These are phyloP conservation scores for Anolis carolinensis DNA, from an alignment of 2,113 vertebrate genomes.

Conservation along the genomic window DNA sequence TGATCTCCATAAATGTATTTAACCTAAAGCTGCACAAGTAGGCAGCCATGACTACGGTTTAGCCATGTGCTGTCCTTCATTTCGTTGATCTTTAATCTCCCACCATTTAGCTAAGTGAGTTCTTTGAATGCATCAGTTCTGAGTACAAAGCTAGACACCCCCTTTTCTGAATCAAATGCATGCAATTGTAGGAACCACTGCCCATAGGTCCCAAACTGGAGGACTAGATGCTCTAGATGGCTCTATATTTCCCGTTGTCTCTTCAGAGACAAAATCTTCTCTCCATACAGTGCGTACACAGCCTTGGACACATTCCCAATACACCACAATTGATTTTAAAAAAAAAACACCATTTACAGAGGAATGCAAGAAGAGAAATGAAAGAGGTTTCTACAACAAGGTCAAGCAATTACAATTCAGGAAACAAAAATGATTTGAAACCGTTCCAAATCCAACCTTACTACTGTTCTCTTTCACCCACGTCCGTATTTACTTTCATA, in stretches of 20 bases:
- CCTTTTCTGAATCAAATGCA: background rate
- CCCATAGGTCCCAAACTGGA: background rate
- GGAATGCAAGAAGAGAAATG: background rate
- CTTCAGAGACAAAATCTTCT: background rate
- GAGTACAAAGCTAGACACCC: background rate
- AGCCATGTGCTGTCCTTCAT: too few relatives aligned
- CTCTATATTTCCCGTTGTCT: background rate
- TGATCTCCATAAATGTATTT: too few relatives aligned
- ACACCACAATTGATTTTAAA: background rate
- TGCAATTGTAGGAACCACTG: background rate
- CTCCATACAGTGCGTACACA: background rate
- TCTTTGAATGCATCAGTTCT: too few relatives aligned
- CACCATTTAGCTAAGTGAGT: too few relatives aligned
- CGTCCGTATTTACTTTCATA: constrained; percentile 1
- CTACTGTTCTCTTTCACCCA: background rate
- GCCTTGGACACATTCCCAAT: background rate
- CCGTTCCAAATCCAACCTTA: background rate
- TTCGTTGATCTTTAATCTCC: too few relatives aligned
- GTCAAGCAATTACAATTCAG: background rate
- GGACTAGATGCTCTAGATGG: background rate
- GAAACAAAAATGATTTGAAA: background rate
- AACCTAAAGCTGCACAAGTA: too few relatives aligned
- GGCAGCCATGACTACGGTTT: too few relatives aligned
- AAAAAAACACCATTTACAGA: background rate
- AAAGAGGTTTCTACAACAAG: background rate